Evolutionary conservation across 2,113 vertebrate genomes (phyloP), one percentile per base, ranked within the genome.

Genomic region (Oryzias celebensis): DNA sequence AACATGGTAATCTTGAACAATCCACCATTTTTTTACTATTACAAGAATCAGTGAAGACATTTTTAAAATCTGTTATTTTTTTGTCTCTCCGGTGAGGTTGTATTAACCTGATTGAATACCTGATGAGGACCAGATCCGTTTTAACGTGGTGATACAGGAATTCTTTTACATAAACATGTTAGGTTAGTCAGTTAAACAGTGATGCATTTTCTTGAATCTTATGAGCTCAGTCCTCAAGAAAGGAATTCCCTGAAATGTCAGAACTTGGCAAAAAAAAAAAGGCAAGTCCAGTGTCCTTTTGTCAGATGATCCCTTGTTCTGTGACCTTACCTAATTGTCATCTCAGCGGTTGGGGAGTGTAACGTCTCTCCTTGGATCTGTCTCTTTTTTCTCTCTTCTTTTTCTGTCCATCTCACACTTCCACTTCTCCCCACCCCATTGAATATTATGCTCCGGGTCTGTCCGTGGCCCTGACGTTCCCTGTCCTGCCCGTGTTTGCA

Each of bases 341-440:
- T 78, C 65, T 74, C 77, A 75, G 83, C 82, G 84, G 83, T 88
- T 89, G 77, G 83, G 83, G 82, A 82, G 88, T 88, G 86, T 89
- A 90, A 91, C 83, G 77, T 83, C 83, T 86, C 88, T 86, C 85
- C 86, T 86, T 89, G 87, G 79, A 86, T 90, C 86, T 89, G 82
- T 90, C 73, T 86, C 62, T 84, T 67, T 87, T 85, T 65, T 75
- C 65, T 84, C 61, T 81, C 69, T 74, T 88, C 75, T 82, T 80
- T 82, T 63, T 76, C 72, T 82, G 62, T 68, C 58, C 60, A 58
- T 58, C 82, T 84, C 57, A 28, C 77, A 69, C 56, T 72, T 65
- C 76, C 80, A 58, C 52, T 45, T 68, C 62, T 64, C 54, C 60
- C 58, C 71, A 78, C 74, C 80, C 71, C 81, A 75, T 77, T 83